Percentiles rank a stretch among this genome's conserved stretches.
These are phyloP conservation scores for Lagorchestes hirsutus DNA, from an alignment of 2,797 vertebrate genomes.

Conservation along the genomic window DNA sequence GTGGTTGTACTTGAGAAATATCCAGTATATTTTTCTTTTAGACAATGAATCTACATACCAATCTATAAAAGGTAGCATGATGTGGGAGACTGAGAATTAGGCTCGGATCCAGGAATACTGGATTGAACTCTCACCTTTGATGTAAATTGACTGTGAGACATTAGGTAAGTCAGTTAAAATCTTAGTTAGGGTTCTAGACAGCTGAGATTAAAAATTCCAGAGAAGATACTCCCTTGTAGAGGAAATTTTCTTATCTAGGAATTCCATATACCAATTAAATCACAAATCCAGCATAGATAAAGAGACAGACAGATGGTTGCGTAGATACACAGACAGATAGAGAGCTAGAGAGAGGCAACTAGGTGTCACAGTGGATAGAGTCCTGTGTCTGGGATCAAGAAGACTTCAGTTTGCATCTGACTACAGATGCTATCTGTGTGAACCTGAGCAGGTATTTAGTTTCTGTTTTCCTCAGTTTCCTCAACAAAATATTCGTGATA, in stretches of 20 bases:
- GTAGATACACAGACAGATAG: background rate
- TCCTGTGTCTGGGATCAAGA: background rate
- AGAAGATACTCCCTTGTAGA: background rate
- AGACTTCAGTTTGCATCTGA: background rate
- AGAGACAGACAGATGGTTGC: background rate
- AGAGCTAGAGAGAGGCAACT: background rate
- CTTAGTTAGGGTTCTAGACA: background rate
- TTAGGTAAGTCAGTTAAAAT: background rate
- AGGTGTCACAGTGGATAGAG: background rate
- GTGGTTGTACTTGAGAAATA: conserved; percentile 1
- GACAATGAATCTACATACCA: background rate
- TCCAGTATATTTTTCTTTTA: background rate
- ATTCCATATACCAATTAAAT: background rate
- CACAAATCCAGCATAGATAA: background rate
- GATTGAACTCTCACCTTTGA: background rate
- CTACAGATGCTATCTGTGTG: background rate
- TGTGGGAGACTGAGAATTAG: background rate
- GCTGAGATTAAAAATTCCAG: background rate
- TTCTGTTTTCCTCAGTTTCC: background rate
- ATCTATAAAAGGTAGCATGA: background rate
- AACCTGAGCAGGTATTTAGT: background rate
- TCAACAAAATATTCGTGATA: background rate
- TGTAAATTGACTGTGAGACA: background rate
- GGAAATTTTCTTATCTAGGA: background rate
- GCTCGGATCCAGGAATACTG: background rate